A percentile compares a stretch with the other conserved stretches of the same genome.
Conservation (phyloP, 2,888 invertebrate species). For the Tuta absoluta region DNA sequence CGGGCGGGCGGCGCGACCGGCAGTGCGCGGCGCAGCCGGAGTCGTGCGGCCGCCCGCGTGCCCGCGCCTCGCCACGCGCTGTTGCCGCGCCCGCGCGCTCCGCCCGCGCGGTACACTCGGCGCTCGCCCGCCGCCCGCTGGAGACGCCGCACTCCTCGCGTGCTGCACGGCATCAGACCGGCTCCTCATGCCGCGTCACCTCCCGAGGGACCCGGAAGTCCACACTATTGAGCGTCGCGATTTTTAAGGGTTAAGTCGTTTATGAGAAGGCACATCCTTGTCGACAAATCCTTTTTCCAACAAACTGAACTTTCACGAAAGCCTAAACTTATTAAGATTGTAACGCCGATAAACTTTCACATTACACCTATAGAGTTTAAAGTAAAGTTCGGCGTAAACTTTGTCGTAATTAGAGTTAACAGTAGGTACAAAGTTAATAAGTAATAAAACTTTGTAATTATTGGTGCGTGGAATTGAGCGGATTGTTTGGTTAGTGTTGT, state of each 20-base stretch:
- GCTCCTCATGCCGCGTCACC: slow-evolving; percentile 13
- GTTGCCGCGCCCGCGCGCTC: slow-evolving; percentile 31
- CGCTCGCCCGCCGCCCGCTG: slow-evolving; percentile 12
- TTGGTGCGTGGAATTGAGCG: background rate
- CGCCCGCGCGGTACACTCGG: background rate
- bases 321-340: slow-evolving; percentile 7
- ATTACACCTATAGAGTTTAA: slow-evolving; percentile 3
- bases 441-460: slow-evolving; percentile 19
- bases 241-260: slow-evolving; percentile 19
- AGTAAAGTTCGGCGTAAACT: slow-evolving; percentile 17
- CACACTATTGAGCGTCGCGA: slow-evolving; percentile 21
- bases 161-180: slow-evolving; percentile 14
- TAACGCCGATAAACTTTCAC: background rate
- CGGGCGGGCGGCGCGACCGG: slow-evolving; percentile 41
- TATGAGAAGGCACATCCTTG: background rate
- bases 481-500: background rate
- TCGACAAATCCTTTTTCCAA: slow-evolving; percentile 4
- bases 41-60: slow-evolving; percentile 33
- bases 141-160: slow-evolving; percentile 16
- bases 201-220: background rate
- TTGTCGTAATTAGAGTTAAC: slow-evolving; percentile 16
- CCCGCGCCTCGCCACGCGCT: slow-evolving; percentile 36
- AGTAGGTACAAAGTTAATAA: slow-evolving; percentile 6
- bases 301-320: slow-evolving; percentile 14
- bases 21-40: slow-evolving; percentile 71